Conservation (phyloP, 2,113 vertebrate genomes). For the Cyanocitta stelleri region DNA sequence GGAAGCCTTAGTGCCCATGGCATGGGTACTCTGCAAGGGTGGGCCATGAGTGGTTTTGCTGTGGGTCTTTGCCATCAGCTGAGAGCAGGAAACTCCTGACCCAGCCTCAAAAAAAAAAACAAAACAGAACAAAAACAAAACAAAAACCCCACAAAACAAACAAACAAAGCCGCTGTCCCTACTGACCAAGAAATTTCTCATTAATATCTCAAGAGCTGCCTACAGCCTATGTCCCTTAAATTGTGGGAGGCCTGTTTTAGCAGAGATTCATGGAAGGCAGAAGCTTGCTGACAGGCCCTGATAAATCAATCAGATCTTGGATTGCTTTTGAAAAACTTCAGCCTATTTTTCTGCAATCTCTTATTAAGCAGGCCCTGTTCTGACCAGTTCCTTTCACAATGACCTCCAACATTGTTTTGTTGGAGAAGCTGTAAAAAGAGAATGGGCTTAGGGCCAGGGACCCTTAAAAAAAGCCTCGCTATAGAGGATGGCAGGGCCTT, state of each 20-base stretch:
- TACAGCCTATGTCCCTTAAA: neutral
- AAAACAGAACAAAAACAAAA: neutral
- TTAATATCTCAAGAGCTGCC: neutral
- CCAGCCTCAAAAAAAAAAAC: neutral
- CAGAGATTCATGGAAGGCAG: neutral
- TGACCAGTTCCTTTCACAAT: neutral
- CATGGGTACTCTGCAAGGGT: neutral
- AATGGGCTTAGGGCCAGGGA: neutral
- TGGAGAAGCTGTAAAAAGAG: neutral
- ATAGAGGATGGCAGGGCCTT: neutral
- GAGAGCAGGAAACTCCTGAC: neutral
- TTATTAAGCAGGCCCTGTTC: constrained; percentile 3
- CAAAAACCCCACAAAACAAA: neutral
- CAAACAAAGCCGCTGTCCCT: too few species aligned
- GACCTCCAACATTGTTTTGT: neutral
- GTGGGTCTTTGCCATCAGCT: neutral
- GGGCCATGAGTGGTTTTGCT: neutral
- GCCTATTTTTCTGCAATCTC: neutral
- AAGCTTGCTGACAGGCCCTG: neutral
- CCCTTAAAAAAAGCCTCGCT: neutral
- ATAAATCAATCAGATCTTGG: constrained; percentile 26
- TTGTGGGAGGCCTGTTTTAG: neutral
- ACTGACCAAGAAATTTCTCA: neutral
- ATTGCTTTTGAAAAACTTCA: constrained; percentile 13
- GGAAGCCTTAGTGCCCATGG: neutral